A percentile compares a stretch with the other conserved stretches of the same genome.
phyloP scores from a whole-genome alignment of 2,888 invertebrate species.

The Nemotelus pantherinus region DNA sequence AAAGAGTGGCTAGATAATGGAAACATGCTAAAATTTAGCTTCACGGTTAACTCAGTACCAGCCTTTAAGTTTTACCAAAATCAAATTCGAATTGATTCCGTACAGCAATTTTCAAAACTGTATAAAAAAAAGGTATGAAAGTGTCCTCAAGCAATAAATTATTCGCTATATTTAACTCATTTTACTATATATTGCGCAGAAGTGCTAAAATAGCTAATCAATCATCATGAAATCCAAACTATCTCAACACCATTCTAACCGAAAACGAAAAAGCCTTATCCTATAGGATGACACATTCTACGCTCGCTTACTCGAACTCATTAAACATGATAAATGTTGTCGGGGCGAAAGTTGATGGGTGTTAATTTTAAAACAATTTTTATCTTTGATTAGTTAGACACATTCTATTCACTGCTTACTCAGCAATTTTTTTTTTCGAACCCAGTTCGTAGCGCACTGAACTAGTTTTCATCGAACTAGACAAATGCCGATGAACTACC shows the following conservation, averaged over 20 bases:
- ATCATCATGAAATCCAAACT: too few species aligned
- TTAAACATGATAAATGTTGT: slow-evolving; percentile 47
- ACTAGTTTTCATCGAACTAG: not conserved
- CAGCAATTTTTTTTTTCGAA: not conserved
- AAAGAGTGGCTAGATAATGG: too few species aligned
- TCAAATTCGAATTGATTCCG: too few species aligned
- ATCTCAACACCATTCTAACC: not conserved
- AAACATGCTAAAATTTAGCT: too few species aligned
- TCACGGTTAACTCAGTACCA: too few species aligned
- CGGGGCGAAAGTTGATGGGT: slow-evolving; percentile 49
- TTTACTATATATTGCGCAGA: too few species aligned
- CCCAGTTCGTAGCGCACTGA: not conserved
- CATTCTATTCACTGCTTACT: slow-evolving; percentile 1
- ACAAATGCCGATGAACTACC: not conserved
- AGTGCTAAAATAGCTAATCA: too few species aligned
- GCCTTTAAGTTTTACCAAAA: too few species aligned
- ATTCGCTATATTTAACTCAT: too few species aligned
- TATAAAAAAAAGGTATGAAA: not conserved
- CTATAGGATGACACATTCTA: not conserved
- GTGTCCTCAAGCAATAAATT: not conserved
- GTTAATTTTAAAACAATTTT: slow-evolving; percentile 47
- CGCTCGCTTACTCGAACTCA: not conserved
- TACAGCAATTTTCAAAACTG: too few species aligned
- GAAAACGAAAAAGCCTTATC: too few species aligned
- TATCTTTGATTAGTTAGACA: slow-evolving; percentile 15